Conservation (phyloP, 2,888 invertebrate species). For the Cheilosia scutellata region DNA sequence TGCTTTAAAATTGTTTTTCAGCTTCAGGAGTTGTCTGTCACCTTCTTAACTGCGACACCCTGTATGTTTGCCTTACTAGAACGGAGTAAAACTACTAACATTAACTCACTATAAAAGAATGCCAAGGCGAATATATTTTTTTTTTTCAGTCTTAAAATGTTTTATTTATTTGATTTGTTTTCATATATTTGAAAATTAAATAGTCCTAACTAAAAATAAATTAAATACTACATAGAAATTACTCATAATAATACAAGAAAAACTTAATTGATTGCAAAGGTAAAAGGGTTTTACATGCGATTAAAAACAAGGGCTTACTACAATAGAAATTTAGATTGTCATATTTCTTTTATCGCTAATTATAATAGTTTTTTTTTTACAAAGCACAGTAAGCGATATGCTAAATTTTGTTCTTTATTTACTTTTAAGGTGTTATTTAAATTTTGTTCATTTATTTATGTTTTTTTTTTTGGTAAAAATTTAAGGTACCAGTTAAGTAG, state of each 20-base stretch:
- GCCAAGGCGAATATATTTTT: not conserved
- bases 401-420: not conserved
- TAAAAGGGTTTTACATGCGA: conserved; percentile 50
- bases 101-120: too few species aligned
- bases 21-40: too few species aligned
- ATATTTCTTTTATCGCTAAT: conserved; percentile 3
- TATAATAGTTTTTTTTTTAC: conserved; percentile 6
- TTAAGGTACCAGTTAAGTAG: conserved; percentile 70
- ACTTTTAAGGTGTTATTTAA: conserved; percentile 6
- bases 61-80: too few species aligned
- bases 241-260: conserved; percentile 44
- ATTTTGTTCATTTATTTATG: not conserved
- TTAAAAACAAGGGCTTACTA: conserved; percentile 3
- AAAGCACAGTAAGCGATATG: conserved; percentile 31
- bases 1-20: too few species aligned
- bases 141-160: conserved; percentile 66
- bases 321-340: conserved; percentile 16
- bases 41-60: too few species aligned
- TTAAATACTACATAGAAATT: conserved; percentile 58
- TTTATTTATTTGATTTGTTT: conserved; percentile 40
- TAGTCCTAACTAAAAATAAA: conserved; percentile 70
- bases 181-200: conserved; percentile 45
- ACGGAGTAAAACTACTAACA: too few species aligned
- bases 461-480: conserved; percentile 52
- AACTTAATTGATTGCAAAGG: conserved; percentile 24